A percentile compares a stretch with the other conserved stretches of the same genome.
These are phyloP conservation scores for Heteractis magnifica DNA, from an alignment of 92 coral and sea anemone species.

Conservation along the genomic window DNA sequence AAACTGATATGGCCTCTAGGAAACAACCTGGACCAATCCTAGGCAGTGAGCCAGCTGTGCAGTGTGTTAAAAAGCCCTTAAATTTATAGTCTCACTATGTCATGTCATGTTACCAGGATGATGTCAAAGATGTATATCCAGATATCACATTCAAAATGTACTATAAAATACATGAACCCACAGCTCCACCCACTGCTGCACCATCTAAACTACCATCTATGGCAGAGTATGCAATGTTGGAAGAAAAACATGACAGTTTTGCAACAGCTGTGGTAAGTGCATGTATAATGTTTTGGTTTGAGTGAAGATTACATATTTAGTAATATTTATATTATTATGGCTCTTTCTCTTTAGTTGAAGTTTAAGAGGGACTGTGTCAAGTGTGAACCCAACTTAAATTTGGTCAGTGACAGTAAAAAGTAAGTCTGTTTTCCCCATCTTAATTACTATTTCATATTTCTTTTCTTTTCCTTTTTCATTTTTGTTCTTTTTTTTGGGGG, in stretches of 20 bases:
- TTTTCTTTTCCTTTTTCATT: too few relatives aligned
- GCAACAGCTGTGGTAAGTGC: conserved; percentile 54
- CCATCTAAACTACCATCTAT: conserved; percentile 54
- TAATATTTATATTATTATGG: background rate
- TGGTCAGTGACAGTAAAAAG: conserved; percentile 52
- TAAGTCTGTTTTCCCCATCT: conserved; percentile 12
- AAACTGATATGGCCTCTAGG: too few relatives aligned
- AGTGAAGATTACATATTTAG: too few relatives aligned
- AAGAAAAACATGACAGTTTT: conserved; percentile 40
- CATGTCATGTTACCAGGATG: conserved; percentile 15
- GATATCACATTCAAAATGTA: conserved; percentile 78
- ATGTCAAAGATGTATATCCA: conserved; percentile 61
- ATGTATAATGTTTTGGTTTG: background rate
- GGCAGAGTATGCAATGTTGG: conserved; percentile 52
- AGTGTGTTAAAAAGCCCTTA: background rate
- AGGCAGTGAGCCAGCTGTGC: background rate
- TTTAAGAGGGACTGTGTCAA: conserved; percentile 75
- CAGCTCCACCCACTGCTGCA: conserved; percentile 41
- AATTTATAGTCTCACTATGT: background rate
- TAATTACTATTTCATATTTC: too few relatives aligned
- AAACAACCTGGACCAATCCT: background rate
- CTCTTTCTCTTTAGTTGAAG: conserved; percentile 49
- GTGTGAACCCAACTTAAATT: conserved; percentile 70
- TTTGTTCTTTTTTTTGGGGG: too few relatives aligned
- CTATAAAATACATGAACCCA: conserved; percentile 49